These are phyloP conservation scores for Yasuhikotakia modesta DNA, from an alignment of 2,797 vertebrate species.

Conservation along the genomic window DNA sequence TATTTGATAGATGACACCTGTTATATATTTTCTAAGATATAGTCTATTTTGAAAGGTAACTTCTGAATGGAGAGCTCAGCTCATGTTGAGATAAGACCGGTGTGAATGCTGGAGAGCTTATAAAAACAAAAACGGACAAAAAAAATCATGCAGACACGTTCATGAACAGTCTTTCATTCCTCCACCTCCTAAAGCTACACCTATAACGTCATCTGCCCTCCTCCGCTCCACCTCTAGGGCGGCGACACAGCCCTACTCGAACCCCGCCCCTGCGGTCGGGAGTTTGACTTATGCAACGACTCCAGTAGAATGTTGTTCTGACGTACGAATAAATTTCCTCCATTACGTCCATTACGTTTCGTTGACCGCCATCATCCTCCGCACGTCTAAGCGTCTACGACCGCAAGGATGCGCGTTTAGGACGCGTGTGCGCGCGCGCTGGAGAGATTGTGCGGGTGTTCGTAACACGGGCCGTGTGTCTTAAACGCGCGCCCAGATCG, in stretches of 20 bases:
- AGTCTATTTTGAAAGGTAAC: conserved; percentile 84
- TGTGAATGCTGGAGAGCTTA: conserved; percentile 57
- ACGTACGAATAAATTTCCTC: conserved; percentile 79
- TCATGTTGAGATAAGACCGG: conserved; percentile 54
- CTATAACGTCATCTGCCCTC: conserved; percentile 52
- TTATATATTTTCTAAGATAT: conserved; percentile 87
- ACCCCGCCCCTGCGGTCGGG: conserved; percentile 69
- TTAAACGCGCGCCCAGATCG: conserved; percentile 74
- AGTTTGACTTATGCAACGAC: conserved; percentile 83
- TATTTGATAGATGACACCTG: conserved; percentile 79
- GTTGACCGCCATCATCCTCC: conserved; percentile 59
- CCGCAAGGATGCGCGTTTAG: conserved; percentile 57
- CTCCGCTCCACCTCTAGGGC: conserved; percentile 53
- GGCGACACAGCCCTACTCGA: conserved; percentile 77
- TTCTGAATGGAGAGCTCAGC: conserved; percentile 72
- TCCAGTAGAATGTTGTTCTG: conserved; percentile 83
- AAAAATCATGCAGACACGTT: conserved; percentile 44
- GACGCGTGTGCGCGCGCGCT: conserved; percentile 30
- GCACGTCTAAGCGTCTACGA: conserved; percentile 51
- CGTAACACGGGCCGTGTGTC: conserved; percentile 77
- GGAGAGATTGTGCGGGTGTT: conserved; percentile 67
- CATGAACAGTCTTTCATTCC: conserved; percentile 57
- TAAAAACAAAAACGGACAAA: conserved; percentile 2
- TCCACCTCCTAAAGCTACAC: conserved; percentile 45
- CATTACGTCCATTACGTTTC: conserved; percentile 74